These are phyloP conservation scores for Phytoseiulus persimilis DNA, from an alignment of 2,888 invertebrate genomes.

Conservation along the genomic window DNA sequence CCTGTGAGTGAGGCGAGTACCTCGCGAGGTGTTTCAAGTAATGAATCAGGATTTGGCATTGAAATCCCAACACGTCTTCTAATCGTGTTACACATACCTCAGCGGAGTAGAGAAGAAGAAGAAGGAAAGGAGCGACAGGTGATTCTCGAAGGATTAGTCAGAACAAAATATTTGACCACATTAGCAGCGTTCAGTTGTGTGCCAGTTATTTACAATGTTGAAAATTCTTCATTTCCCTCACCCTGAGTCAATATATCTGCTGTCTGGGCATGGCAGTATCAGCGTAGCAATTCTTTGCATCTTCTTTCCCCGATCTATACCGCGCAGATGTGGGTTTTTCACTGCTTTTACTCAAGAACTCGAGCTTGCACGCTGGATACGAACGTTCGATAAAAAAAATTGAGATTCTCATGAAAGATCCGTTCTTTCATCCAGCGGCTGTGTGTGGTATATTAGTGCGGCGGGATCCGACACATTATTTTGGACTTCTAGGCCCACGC, in stretches of 20 bases:
- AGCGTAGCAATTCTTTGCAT: neutral
- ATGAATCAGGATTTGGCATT: constrained; percentile 5
- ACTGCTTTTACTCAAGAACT: too few relatives aligned
- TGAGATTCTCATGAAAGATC: neutral
- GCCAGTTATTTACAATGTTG: neutral
- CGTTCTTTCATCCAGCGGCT: neutral
- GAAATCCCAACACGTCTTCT: constrained; percentile 5
- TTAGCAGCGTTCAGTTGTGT: neutral
- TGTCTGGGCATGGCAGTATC: neutral
- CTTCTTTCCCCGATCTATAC: neutral
- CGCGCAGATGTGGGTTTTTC: too few relatives aligned
- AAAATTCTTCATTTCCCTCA: neutral
- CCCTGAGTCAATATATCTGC: neutral
- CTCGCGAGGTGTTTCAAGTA: neutral
- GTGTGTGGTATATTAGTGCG: too few relatives aligned
- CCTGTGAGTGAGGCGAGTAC: neutral
- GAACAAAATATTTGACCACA: neutral
- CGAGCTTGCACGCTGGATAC: too few relatives aligned
- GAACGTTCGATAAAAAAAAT: too few relatives aligned
- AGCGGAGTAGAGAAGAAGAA: neutral
- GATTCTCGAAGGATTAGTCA: neutral
- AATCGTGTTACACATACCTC: constrained; percentile 5
- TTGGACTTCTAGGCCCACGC: neutral
- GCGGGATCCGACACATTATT: neutral
- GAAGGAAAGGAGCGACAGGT: neutral